A percentile compares a stretch with the other conserved stretches of the same genome.
phyloP scores from a whole-genome alignment of 2,113 vertebrate genomes.

The Myocastor coypus region DNA sequence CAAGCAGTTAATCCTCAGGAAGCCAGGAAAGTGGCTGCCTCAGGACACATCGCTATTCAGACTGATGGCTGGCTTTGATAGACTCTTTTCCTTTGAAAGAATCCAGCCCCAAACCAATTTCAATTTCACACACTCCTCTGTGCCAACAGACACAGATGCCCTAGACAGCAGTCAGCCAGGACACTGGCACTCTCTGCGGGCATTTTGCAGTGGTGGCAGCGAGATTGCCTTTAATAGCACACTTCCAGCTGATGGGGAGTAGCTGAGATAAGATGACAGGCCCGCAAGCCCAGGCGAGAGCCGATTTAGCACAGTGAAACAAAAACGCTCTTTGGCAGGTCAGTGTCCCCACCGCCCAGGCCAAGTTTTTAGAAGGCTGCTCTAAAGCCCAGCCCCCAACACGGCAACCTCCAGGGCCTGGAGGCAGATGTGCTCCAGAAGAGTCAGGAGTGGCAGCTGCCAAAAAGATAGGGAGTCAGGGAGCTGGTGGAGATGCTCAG shows the following conservation, averaged over 20 bases:
- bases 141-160: neutral
- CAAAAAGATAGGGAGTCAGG: neutral
- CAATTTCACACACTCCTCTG: constrained; percentile 25
- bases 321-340: neutral
- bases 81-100: constrained; percentile 33
- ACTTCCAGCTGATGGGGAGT: neutral
- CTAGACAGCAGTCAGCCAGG: neutral
- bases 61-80: neutral
- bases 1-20: too few species aligned
- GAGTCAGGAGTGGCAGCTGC: neutral
- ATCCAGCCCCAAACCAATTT: constrained; percentile 7
- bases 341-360: neutral
- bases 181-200: constrained; percentile 30
- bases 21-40: neutral
- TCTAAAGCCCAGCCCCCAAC: neutral
- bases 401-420: neutral
- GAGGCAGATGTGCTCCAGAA: neutral
- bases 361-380: neutral
- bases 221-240: constrained; percentile 51
- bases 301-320: neutral
- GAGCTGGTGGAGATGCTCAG: neutral
- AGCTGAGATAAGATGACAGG: constrained; percentile 5
- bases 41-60: accelerated
- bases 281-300: neutral
- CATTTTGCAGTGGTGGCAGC: neutral